Conservation (phyloP, 2,888 invertebrate species). For the Microplitis manilae region DNA sequence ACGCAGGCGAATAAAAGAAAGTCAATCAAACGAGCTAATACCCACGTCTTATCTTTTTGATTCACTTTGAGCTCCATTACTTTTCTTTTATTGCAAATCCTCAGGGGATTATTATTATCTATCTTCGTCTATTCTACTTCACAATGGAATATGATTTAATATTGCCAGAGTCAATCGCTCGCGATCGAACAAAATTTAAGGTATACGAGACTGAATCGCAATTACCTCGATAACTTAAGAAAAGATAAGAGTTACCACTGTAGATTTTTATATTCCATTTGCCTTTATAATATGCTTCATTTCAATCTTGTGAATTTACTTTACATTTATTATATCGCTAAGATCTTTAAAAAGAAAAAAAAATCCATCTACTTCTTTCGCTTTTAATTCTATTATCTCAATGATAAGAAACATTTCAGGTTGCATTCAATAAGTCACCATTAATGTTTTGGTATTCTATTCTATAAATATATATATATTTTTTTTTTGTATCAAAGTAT, state of each 20-base stretch:
- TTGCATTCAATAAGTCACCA: too few relatives aligned
- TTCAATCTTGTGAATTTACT: constrained; percentile 41
- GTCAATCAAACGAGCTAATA: constrained; percentile 56
- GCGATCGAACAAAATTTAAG: constrained; percentile 52
- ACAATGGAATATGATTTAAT: constrained; percentile 64
- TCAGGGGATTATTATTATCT: constrained; percentile 60
- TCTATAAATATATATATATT: too few relatives aligned
- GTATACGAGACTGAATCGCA: constrained; percentile 47
- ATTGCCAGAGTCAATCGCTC: constrained; percentile 57
- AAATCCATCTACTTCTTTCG: neutral
- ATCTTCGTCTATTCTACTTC: constrained; percentile 52
- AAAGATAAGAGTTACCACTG: constrained; percentile 34
- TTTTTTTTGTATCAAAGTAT: too few relatives aligned
- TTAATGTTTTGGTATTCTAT: too few relatives aligned
- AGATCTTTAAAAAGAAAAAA: neutral
- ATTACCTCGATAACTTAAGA: constrained; percentile 48
- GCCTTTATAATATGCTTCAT: constrained; percentile 56
- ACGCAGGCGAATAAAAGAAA: constrained; percentile 47
- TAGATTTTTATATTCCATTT: constrained; percentile 60
- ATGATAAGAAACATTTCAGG: neutral
- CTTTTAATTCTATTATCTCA: neutral
- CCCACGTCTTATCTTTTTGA: constrained; percentile 50
- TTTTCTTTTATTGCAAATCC: constrained; percentile 53
- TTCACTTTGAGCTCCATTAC: constrained; percentile 48
- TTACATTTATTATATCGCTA: neutral